Percentiles rank a stretch among this genome's conserved stretches.
Evolutionary conservation across 2,797 vertebrate genomes (phyloP).

Genomic region (Gymnoscopelus braueri): DNA sequence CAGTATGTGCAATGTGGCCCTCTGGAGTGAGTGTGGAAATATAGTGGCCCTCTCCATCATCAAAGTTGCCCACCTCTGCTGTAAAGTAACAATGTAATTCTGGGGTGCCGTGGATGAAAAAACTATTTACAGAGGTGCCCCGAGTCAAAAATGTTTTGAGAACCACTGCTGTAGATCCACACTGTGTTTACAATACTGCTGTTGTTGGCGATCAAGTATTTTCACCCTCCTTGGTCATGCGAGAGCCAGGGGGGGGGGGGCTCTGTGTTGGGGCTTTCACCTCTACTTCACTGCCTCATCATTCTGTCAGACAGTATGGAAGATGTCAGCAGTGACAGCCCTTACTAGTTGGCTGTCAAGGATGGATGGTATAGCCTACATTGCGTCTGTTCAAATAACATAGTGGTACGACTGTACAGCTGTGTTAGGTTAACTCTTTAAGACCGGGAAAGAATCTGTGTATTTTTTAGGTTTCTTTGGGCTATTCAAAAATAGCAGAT

Average conservation of each 20-base stretch:
- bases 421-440: conserved; percentile 34
- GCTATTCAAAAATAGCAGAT: too few relatives aligned
- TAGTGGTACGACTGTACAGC: conserved; percentile 44
- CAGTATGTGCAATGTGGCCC: too few relatives aligned
- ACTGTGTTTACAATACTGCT: neutral
- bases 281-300: conserved; percentile 61
- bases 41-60: too few relatives aligned
- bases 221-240: conserved; percentile 52
- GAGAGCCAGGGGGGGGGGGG: conserved; percentile 14
- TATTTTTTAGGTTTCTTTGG: too few relatives aligned
- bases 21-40: too few relatives aligned
- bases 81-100: too few relatives aligned
- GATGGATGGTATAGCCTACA: conserved; percentile 52
- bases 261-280: conserved; percentile 47
- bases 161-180: neutral
- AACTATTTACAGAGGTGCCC: too few relatives aligned
- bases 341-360: conserved; percentile 61
- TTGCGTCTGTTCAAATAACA: conserved; percentile 56
- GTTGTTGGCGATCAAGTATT: conserved; percentile 44
- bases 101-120: too few relatives aligned
- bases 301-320: conserved; percentile 58
- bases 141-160: too few relatives aligned
- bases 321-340: conserved; percentile 68
- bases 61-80: too few relatives aligned
- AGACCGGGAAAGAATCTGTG: too few relatives aligned